Base-by-base conservation (phyloP, 2,113 vertebrate species). In the Cyprinodon tularosa region DNA sequence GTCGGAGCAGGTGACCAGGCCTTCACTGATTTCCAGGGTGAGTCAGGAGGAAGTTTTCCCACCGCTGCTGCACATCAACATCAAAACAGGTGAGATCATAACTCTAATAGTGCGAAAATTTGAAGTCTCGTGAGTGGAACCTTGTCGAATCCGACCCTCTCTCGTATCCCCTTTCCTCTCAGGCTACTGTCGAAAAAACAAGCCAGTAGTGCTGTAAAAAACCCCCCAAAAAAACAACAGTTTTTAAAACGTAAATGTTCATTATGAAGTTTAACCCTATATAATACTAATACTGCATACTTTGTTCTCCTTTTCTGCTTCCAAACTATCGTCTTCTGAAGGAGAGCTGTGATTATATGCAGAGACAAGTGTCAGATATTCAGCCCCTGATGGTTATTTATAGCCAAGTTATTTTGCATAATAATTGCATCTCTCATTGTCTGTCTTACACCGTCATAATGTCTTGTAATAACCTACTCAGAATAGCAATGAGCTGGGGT, bases 11-110 rank as follows among this genome's bases (percentile, higher is more conserved):
- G 95, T 45, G 96, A 98, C 71, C 96, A 96, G 36, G 92, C 96
- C 3, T 99, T 99, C 89, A 72, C 92, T 44, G 96, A 98, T 82
- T 99, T 99, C 89, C 95, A 97, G 78, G 95, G 94, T 36, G 96
- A 97, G 4, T 92, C 90, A 0, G 82, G 93, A 13, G 88, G 92
- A 85, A 91, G 92, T 70, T 93, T 94, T 48, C 93, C 95, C 63
- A 93, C 93, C 81, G 71, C 92, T 45, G 76, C 71, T 20, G 76
- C 80, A 73, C 90, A 95, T 42, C 96, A 96, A 83, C 94, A 92
- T 39, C 93, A 93, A 90, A 97, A 90, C 95, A 97, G 97, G 97
- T 99, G 96, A 37, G 14, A 76, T 44, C 20, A 39, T 20, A 14
- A 63, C 22, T 66, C 4, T 6, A 9, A 44, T 36, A 76, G 2